Base-by-base conservation (phyloP, 2,888 invertebrate genomes). In the Acleris holmiana region DNA sequence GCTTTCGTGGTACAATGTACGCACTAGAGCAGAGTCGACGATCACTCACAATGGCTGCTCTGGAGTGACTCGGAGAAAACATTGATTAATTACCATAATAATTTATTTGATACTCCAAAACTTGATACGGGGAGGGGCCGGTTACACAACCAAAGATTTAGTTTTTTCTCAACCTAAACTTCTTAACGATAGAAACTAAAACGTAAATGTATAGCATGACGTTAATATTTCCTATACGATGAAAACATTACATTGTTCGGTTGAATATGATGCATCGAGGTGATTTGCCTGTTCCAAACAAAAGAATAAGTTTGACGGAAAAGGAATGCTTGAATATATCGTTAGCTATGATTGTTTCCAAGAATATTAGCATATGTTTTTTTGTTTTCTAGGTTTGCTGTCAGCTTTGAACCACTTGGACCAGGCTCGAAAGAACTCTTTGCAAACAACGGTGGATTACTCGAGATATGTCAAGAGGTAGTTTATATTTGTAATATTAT, bases 401-500 rank as follows among this genome's bases (percentile, higher is more conserved):
- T 91, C 88, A 61, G 93, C 86, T 61, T 85, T 87, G 84, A 93
- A 86, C 77, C 93, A 87, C 78, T 86, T 88, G 81, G 94, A 88
- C 71, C 91, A 91, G 67, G 88, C 92, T 23, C 82, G 94, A 66
- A 88, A 94, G 79, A 93, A 93, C 75, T 94, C 94, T 71, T 84
- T 94, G 63, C 94, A 95, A 72, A 94, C 94, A n/a, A 94, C 96
- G 76, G 93, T 96, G 72, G 98, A 98, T 91, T 98, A 98, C 91
- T 97, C 97, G 49, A 95, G 97, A 89, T 98, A 98, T 88, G 97
- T 98, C 68, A 96, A 97, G 86, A 95, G 97, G 93, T 93, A 85
- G 71, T 55, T 70, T 54, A 68, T 54, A 67, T 68, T 67, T 67
- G 46, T 57, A 50, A 61, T 56, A 57, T 40, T 54, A 56, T 63